phyloP scores from a whole-genome alignment of 2,888 invertebrate genomes.

The Clivina fossor region DNA sequence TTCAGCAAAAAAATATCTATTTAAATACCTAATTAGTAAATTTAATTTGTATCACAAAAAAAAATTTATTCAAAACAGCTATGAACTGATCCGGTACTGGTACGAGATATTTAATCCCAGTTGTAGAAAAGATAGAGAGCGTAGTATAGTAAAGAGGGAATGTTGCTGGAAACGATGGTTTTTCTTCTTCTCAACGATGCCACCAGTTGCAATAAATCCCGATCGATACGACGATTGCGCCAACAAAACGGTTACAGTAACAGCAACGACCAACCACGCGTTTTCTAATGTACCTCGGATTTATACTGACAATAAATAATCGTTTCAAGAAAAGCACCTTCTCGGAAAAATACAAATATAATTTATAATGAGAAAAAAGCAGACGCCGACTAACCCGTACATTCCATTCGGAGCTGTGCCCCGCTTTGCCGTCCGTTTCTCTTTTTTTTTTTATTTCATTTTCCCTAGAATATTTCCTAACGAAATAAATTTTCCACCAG shows the following conservation, averaged over 20 bases:
- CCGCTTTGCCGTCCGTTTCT: constrained; percentile 18
- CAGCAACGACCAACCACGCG: constrained; percentile 8
- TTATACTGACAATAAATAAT: constrained; percentile 33
- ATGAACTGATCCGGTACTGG: no score
- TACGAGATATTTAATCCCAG: no score
- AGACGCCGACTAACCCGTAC: constrained; percentile 55
- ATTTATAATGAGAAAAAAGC: constrained; percentile 57
- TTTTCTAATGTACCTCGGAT: constrained; percentile 29
- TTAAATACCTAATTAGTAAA: no score
- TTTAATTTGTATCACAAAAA: no score
- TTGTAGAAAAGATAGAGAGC: background rate
- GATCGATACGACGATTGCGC: constrained; percentile 29
- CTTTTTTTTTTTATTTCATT: no score
- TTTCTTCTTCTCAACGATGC: constrained; percentile 19
- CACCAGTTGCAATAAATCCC: constrained; percentile 33
- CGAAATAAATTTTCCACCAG: constrained; percentile 51
- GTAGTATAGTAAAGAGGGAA: background rate
- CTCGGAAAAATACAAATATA: constrained; percentile 32
- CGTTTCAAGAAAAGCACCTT: constrained; percentile 30
- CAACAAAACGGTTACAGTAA: no score
- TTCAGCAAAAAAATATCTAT: no score
- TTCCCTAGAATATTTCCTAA: constrained; percentile 46
- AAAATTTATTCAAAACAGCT: no score
- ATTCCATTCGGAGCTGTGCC: constrained; percentile 53
- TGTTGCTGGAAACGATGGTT: constrained; percentile 15